Evolutionary conservation across 2,797 vertebrate genomes (phyloP).

Genomic region (Zalophus californianus): DNA sequence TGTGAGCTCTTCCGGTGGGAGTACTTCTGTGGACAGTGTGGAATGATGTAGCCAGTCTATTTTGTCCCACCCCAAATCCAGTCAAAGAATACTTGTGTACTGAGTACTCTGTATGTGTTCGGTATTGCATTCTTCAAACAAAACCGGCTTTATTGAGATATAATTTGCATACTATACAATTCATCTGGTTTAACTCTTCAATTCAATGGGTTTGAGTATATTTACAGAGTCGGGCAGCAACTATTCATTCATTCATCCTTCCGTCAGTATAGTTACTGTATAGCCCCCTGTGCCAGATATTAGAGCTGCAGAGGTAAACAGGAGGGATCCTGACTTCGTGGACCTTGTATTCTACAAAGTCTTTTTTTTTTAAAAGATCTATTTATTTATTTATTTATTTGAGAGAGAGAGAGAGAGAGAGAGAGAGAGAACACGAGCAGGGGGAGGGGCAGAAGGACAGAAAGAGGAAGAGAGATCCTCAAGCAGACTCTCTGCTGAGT

Average conservation of each 20-base stretch:
- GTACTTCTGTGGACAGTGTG: not conserved
- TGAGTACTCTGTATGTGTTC: not conserved
- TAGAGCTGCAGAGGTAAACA: not conserved
- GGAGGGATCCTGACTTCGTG: not conserved
- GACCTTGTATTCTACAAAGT: constrained; percentile 4
- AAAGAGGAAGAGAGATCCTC: not conserved
- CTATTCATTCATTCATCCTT: not conserved
- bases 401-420: not conserved
- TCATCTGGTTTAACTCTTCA: not conserved
- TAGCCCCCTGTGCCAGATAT: not conserved
- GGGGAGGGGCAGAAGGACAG: not conserved
- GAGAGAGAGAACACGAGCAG: not conserved
- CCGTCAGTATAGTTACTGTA: not conserved
- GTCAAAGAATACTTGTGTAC: not conserved
- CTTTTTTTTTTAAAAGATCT: not conserved
- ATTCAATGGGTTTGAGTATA: not conserved
- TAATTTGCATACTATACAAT: not conserved
- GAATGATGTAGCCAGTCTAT: not conserved
- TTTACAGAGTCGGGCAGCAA: not conserved
- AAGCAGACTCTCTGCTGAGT: not conserved
- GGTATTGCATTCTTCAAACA: not conserved
- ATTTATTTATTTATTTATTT: not conserved
- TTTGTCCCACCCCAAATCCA: not conserved
- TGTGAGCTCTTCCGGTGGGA: not conserved
- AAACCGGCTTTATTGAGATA: not conserved